Base-by-base conservation (phyloP, 2,113 vertebrate species). In the Dipodomys ordii region DNA sequence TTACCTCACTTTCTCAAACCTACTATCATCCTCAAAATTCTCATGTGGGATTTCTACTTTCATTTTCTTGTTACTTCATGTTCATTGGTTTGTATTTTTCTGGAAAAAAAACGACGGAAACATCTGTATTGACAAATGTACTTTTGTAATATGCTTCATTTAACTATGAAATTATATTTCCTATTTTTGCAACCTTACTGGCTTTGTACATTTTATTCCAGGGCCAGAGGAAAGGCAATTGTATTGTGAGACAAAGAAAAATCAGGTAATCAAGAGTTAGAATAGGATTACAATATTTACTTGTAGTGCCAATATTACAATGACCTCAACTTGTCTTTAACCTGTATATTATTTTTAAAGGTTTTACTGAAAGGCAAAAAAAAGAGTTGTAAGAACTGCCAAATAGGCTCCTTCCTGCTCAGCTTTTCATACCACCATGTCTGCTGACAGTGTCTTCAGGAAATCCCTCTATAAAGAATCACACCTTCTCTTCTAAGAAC, bases 151-250 rank as follows among this genome's bases (percentile, higher is more conserved):
- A 71, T 46, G 25, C 18, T 87, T 92, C 67, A 90, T 30, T 64
- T 96, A 67, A 79, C 64, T 72, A 10, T 65, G 27, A 74, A 86
- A 83, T 44, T 60, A 0, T 92, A 81, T 92, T 81, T 94, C 18
- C n/a, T 68, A 3, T 32, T 44, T 92, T 81, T 94, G 28, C 60
- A 22, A 80, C 93, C 6, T 69, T 81, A 87, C 80, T 88, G 64
- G 67, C 87, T 78, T 89, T 89, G 9, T 35, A 39, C 53, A 25
- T 79, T 53, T 87, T 87, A 28, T 85, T 15, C 32, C 22, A 93
- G 18, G 27, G n/a, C 28, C 60, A 84, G 62, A 10, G 27, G 46
- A 71, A 90, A 73, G 2, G 22, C 49, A 35, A 27, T 32, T 69
- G 1, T 73, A 15, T 53, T 72, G 19, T 86, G 60, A 78, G 65